Evolutionary conservation across 2,113 vertebrate species (phyloP), one percentile per base, ranked within the genome.

Genomic region (Cottus gobio): DNA sequence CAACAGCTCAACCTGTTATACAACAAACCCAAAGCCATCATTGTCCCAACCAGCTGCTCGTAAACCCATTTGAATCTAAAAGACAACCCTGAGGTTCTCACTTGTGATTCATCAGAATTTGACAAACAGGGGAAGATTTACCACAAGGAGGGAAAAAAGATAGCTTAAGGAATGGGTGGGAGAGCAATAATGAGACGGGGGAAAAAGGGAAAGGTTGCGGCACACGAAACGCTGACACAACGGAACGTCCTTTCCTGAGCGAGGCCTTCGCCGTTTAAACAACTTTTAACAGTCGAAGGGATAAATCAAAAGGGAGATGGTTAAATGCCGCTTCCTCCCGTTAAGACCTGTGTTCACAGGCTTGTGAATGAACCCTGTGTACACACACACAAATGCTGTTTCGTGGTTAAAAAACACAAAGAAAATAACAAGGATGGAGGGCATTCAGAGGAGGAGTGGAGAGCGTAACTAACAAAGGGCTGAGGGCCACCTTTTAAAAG

Each of bases 241-340:
- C 61, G 24, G 28, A 30, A 62, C 37, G 12, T 79, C 63, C 67
- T 72, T 75, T 68, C 52, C 75, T 75, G 71, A 81, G 66, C 31
- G 4, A 36, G 39, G 74, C 65, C 71, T 30, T 70, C 57, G 3
- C 61, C 88, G 68, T 86, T 86, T 68, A 87, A 84, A 91, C 90
- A 80, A 65, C 63, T 42, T 77, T 73, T 48, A 84, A 82, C 73
- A 87, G 81, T 84, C 77, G 77, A 63, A 71, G 46, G 52, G 31
- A n/a, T 15, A 60, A 83, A 85, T 78, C 61, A 62, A 83, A 90
- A 77, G 65, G 58, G 72, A 81, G 71, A 83, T 37, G 71, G 34
- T 82, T 81, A 80, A 89, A 71, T 58, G 62, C 57, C 67, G 75
- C 72, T 60, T 54, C 48, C 79, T 28, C 78, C 57, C 13, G 18